Base-by-base conservation (phyloP, 1,140 invertebrate species). In the Papilio machaon region DNA sequence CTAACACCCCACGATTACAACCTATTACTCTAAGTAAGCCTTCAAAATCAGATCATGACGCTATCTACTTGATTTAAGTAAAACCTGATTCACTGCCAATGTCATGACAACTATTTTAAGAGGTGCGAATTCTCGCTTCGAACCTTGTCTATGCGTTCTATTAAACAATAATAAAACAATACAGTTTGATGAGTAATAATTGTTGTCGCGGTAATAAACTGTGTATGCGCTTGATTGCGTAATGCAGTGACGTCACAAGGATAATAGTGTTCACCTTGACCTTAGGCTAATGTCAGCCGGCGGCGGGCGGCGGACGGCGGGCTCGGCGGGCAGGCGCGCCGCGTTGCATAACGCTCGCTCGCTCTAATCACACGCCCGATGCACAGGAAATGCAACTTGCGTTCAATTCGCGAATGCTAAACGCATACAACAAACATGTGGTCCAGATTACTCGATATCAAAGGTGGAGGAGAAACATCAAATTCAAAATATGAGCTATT, bases 241-340 rank as follows among this genome's bases (percentile, higher is more conserved):
- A 88, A 91, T 84, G 80, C 74, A 49, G 75, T 90, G 89, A 87
- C 88, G 86, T 89, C 85, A 89, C 86, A 91, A 91, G 89, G 89
- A 91, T 91, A 89, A 91, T 89, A 89, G 85, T 81, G 84, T 84
- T 85, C 82, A 86, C 89, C 89, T 90, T 91, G 88, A 89, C 88
- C 88, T 91, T 91, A 89, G 84, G 83, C 86, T 89, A 89, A 86
- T 86, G 89, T 89, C 86, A 86, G 83, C 47, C 35, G 79, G 86
- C 85, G 85, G 89, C 86, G 85, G 43, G 80, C 5, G 15, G 86
- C 83, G 87, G 86, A 82, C 85, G 80, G 80, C 83, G 80, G 70
- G 82, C 73, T 79, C 49, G 64, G 86, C 84, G 87, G 85, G 83
- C 85, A 10, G 82, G 79, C 83, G 80, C 74, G 82, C 73, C 73